Conservation (phyloP, 2,113 vertebrate genomes). For the Ovis aries region DNA sequence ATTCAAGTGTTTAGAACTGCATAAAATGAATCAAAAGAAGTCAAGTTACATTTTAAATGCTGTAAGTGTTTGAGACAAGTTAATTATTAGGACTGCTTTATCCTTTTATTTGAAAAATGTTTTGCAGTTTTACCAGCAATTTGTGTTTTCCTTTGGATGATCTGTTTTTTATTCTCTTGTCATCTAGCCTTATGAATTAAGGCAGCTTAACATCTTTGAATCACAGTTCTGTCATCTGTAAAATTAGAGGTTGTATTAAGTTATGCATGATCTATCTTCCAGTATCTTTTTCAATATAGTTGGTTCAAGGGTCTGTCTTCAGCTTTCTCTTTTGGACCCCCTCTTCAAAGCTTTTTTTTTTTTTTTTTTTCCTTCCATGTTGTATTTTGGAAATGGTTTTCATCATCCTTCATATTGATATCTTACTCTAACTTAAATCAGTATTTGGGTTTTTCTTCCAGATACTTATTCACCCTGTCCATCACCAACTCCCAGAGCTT, state of each 20-base stretch:
- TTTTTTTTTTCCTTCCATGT: not conserved
- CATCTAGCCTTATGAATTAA: not conserved
- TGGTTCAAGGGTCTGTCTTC: not conserved
- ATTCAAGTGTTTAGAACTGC: constrained; percentile 1
- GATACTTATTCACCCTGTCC: not conserved
- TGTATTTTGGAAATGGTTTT: constrained; percentile 28
- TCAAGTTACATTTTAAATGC: not conserved
- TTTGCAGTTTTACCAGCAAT: not conserved
- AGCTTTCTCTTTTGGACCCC: not conserved
- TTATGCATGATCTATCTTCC: constrained; percentile 2
- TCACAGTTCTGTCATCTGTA: not conserved
- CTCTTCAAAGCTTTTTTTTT: not conserved
- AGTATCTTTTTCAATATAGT: not conserved
- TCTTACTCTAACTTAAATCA: not conserved
- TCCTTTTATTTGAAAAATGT: not conserved
- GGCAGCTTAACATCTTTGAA: constrained; percentile 18
- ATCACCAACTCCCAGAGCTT: not conserved
- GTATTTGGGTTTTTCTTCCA: not conserved
- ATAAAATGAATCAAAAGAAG: not conserved
- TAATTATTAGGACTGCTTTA: not conserved
- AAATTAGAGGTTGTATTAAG: not conserved
- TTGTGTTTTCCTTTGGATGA: constrained; percentile 13
- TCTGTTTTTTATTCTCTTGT: not conserved
- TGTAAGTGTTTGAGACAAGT: not conserved
- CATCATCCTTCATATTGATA: not conserved